Percentiles rank a stretch among this genome's conserved stretches.
These are phyloP conservation scores for Crepidodera aurea DNA, from an alignment of 2,888 invertebrate genomes.

Conservation along the genomic window DNA sequence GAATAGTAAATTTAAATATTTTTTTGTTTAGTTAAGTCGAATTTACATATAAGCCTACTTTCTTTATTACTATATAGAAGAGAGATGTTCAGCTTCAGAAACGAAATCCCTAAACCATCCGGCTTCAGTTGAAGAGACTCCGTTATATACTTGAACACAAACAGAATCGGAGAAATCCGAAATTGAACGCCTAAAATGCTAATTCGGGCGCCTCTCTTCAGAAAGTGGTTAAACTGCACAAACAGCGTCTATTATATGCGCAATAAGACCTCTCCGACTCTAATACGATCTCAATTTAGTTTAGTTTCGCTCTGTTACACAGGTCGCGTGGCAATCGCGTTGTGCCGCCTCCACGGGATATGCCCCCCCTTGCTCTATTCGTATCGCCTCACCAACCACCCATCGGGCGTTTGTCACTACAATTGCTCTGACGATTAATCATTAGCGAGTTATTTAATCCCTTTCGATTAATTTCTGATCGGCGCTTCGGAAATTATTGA, in stretches of 20 bases:
- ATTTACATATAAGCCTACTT: slow-evolving; percentile 4
- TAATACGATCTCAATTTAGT: slow-evolving; percentile 66
- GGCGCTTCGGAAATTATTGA: slow-evolving; percentile 11
- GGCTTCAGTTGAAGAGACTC: slow-evolving; percentile 14
- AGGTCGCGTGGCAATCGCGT: slow-evolving; percentile 63
- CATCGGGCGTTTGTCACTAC: slow-evolving; percentile 49
- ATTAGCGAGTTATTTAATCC: slow-evolving; percentile 40
- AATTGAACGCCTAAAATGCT: slow-evolving; percentile 61
- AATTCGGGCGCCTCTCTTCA: slow-evolving; percentile 60
- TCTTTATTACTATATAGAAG: neutral
- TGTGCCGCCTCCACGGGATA: slow-evolving; percentile 48
- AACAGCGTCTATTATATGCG: slow-evolving; percentile 64
- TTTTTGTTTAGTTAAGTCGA: too few relatives aligned
- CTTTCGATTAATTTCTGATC: slow-evolving; percentile 30
- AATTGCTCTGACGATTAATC: slow-evolving; percentile 40
- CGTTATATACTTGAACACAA: slow-evolving; percentile 48
- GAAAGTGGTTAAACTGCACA: slow-evolving; percentile 64
- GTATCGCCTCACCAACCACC: slow-evolving; percentile 26
- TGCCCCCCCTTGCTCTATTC: slow-evolving; percentile 56
- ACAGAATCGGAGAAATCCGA: slow-evolving; percentile 44
- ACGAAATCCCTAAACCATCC: slow-evolving; percentile 55
- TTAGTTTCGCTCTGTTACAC: slow-evolving; percentile 65
- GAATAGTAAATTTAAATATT: too few relatives aligned
- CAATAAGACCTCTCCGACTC: slow-evolving; percentile 63
- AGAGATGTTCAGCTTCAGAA: slow-evolving; percentile 41